These are phyloP conservation scores for Smithornis capensis DNA, from an alignment of 2,113 vertebrate species.

Conservation along the genomic window DNA sequence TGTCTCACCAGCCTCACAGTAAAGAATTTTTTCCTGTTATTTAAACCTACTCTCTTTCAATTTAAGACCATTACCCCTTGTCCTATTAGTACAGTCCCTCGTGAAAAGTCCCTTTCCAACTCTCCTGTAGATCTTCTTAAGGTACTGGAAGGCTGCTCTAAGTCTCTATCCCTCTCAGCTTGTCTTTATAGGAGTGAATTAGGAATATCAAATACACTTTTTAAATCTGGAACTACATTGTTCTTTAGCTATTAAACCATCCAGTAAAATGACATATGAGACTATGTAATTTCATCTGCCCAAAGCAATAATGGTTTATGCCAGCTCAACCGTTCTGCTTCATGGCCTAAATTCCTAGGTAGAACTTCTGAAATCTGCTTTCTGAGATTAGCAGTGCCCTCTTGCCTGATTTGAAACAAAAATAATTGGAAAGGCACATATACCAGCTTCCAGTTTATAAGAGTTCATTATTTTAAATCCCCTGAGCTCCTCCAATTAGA, in stretches of 20 bases:
- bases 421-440: slow-evolving; percentile 83
- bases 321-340: slow-evolving; percentile 1
- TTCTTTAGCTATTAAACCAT: slow-evolving; percentile 30
- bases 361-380: slow-evolving; percentile 72
- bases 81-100: background rate
- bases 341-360: slow-evolving; percentile 41
- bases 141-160: background rate
- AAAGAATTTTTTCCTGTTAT: background rate
- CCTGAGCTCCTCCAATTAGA: slow-evolving; percentile 82
- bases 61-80: background rate
- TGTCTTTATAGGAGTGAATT: background rate
- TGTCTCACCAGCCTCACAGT: background rate
- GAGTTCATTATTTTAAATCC: slow-evolving; percentile 79
- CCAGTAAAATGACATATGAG: slow-evolving; percentile 16
- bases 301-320: slow-evolving; percentile 13
- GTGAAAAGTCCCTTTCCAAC: background rate
- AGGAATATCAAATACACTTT: background rate
- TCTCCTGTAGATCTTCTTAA: background rate
- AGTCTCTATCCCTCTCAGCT: background rate
- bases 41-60: background rate
- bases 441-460: slow-evolving; percentile 79
- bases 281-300: slow-evolving; percentile 9
- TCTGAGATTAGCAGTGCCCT: slow-evolving; percentile 76
- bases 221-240: slow-evolving; percentile 14
- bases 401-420: slow-evolving; percentile 74